Evolutionary conservation across 1,140 invertebrate species (phyloP).

Genomic region (Helicoverpa zea): DNA sequence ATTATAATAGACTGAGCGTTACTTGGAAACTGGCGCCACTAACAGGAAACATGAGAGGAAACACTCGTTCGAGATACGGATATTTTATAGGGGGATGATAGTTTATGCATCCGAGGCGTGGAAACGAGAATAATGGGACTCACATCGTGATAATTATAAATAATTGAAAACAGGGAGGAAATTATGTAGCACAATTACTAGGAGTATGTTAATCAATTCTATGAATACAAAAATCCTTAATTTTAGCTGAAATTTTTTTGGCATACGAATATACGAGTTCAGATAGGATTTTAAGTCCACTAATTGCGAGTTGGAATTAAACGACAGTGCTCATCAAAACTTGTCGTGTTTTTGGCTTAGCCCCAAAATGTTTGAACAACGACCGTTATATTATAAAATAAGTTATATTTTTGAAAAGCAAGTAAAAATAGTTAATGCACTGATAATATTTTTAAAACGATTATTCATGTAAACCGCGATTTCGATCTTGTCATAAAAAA

Average conservation of each 20-base stretch:
- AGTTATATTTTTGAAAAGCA: not conserved
- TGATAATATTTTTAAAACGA: conserved; percentile 2
- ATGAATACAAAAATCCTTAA: not conserved
- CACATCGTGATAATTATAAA: too few species aligned
- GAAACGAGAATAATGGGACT: not conserved
- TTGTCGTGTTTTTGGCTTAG: conserved; percentile 61
- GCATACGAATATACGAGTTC: conserved; percentile 16
- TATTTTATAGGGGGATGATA: too few species aligned
- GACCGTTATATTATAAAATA: conserved; percentile 31
- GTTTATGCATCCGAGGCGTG: too few species aligned
- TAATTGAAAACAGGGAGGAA: too few species aligned
- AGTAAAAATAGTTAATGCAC: not conserved
- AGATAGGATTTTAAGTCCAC: conserved; percentile 51
- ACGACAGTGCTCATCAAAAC: conserved; percentile 60
- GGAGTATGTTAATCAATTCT: too few species aligned
- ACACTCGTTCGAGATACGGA: too few species aligned
- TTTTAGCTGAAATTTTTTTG: not conserved
- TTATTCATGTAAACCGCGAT: not conserved
- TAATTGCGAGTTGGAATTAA: conserved; percentile 55
- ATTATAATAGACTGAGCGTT: too few species aligned
- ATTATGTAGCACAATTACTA: too few species aligned
- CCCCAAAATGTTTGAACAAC: conserved; percentile 62
- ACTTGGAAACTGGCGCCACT: too few species aligned
- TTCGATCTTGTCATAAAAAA: too few species aligned
- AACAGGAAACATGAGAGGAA: too few species aligned